phyloP scores from a whole-genome alignment of 2,797 vertebrate genomes.

The Sternarchorhynchus goeldii region DNA sequence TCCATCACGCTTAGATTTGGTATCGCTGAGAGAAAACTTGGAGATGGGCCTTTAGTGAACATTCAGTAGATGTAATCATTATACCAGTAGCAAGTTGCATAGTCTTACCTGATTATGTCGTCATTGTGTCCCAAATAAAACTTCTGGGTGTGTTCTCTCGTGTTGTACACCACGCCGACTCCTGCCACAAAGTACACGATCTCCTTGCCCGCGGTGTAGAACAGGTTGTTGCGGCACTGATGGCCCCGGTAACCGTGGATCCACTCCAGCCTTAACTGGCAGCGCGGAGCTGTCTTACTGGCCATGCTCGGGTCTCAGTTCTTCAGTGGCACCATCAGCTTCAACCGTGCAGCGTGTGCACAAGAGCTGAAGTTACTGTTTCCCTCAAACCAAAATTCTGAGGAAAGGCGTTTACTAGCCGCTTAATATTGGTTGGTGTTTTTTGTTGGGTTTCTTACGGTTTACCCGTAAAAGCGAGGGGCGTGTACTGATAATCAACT shows the following conservation, averaged over 20 bases:
- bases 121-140: slow-evolving; percentile 89
- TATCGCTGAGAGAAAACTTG: neutral
- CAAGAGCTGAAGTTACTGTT: neutral
- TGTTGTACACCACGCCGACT: slow-evolving; percentile 86
- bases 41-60: neutral
- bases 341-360: slow-evolving; percentile 41
- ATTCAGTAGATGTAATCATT: neutral
- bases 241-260: slow-evolving; percentile 87
- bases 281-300: slow-evolving; percentile 83
- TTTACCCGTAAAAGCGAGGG: slow-evolving; percentile 17
- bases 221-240: slow-evolving; percentile 90
- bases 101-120: slow-evolving; percentile 86
- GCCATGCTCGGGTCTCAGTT: slow-evolving; percentile 72
- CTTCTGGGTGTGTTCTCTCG: slow-evolving; percentile 87
- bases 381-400: slow-evolving; percentile 4
- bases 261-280: slow-evolving; percentile 87
- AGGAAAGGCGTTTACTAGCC: slow-evolving; percentile 15
- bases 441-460: no score
- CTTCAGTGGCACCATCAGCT: slow-evolving; percentile 40
- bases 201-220: slow-evolving; percentile 87
- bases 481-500: neutral
- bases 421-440: slow-evolving; percentile 2
- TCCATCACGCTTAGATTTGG: neutral
- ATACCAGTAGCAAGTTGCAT: neutral
- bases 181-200: slow-evolving; percentile 89